Conservation (phyloP, 2,888 invertebrate species). For the Petrophora chlorosata region DNA sequence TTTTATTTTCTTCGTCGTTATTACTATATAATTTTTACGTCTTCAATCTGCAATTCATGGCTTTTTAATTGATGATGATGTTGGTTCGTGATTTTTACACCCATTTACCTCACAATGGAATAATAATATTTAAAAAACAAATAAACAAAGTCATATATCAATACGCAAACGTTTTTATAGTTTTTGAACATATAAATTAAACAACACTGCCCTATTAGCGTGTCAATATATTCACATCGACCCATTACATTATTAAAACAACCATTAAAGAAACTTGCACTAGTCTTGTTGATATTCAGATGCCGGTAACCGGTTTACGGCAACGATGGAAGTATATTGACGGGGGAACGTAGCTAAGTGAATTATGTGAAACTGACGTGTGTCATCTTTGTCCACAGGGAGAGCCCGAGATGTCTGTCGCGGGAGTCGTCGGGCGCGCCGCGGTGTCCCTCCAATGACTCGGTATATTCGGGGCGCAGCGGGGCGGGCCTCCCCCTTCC, state of each 20-base stretch:
- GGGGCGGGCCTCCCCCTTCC: conserved; percentile 76
- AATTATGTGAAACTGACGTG: conserved; percentile 51
- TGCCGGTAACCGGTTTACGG: conserved; percentile 50
- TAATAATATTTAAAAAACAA: conserved; percentile 7
- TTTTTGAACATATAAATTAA: conserved; percentile 29
- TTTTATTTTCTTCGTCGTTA: not conserved
- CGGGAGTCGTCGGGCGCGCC: conserved; percentile 90
- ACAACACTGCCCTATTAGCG: conserved; percentile 31
- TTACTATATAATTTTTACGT: not conserved
- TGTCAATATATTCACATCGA: conserved; percentile 43
- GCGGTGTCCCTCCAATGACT: conserved; percentile 90
- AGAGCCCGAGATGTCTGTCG: conserved; percentile 92
- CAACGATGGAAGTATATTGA: conserved; percentile 25
- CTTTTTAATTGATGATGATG: conserved; percentile 4
- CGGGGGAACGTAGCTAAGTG: conserved; percentile 40
- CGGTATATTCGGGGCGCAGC: conserved; percentile 88
- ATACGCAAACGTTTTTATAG: conserved; percentile 23
- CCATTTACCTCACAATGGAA: conserved; percentile 27
- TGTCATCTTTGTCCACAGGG: conserved; percentile 86
- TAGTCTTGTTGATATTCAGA: conserved; percentile 56
- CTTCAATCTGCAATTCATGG: conserved; percentile 19
- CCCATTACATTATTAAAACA: conserved; percentile 46
- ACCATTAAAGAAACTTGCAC: conserved; percentile 47
- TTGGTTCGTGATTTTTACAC: conserved; percentile 33
- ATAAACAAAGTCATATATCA: conserved; percentile 14